A percentile compares a stretch with the other conserved stretches of the same genome.
These are phyloP conservation scores for Drosophila neotestacea DNA, from an alignment of 2,888 invertebrate genomes.

Conservation along the genomic window DNA sequence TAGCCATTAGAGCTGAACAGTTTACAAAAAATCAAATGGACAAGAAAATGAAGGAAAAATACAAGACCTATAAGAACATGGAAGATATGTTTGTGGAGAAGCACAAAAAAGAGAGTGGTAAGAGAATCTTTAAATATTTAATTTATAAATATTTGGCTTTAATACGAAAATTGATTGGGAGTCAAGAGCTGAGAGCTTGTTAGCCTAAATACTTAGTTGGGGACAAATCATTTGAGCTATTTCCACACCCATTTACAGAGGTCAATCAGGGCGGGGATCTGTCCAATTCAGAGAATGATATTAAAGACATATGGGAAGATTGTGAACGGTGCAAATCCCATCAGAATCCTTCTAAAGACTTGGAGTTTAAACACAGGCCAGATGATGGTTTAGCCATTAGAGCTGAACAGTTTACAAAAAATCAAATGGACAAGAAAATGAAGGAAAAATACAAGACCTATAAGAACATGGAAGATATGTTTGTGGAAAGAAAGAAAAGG, in stretches of 20 bases:
- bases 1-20: constrained; percentile 4
- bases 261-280: no score
- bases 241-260: constrained; percentile 25
- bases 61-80: not conserved
- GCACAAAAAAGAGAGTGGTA: constrained; percentile 63
- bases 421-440: constrained; percentile 1
- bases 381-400: constrained; percentile 4
- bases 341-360: not conserved
- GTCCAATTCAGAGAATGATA: not conserved
- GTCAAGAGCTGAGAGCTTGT: constrained; percentile 13
- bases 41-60: not conserved
- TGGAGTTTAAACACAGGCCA: not conserved
- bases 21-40: not conserved
- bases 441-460: not conserved
- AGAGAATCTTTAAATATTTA: constrained; percentile 44
- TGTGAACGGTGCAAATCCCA: not conserved
- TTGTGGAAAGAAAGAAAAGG: no score
- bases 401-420: not conserved
- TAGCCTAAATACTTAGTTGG: constrained; percentile 12
- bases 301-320: not conserved
- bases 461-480: not conserved
- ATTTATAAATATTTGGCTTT: constrained; percentile 59
- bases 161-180: constrained; percentile 47
- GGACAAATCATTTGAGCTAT: constrained; percentile 9
- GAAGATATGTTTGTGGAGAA: constrained; percentile 27